Base-by-base conservation (phyloP, 2,888 invertebrate species). In the Cephus rjabovi region DNA sequence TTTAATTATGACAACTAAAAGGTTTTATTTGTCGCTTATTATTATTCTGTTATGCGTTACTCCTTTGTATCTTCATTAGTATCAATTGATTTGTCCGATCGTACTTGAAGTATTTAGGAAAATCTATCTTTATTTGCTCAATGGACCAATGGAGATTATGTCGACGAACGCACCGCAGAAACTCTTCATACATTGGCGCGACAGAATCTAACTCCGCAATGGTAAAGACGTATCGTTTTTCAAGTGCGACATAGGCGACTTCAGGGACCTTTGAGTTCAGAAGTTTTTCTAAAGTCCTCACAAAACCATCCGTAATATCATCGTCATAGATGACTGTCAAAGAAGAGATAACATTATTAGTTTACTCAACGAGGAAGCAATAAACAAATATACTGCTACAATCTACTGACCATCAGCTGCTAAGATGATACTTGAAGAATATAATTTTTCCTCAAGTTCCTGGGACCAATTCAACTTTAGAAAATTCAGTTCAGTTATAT, bases 181-280 rank as follows among this genome's bases (percentile, higher is more conserved):
- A 97, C 92, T 96, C 95, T 87, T 97, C 97, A 87, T 96, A 97
- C 92, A 97, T 97, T 0, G 97, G 97, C 1, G 97, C 97, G n/a
- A 95, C 95, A 0, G 95, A 94, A 81, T 97, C 96, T 90, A 96
- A 93, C 86, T 97, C 96, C 23, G 94, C 94, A 82, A 96, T 90
- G 0, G 97, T 97, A 88, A 97, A 98, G 11, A 97, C 97, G 90
- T 95, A 97, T 76, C 97, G 95, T 89, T 97, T 97, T 89, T 98
- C 97, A 82, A 97, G 88, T 3, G 97, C 96, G 40, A 97, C 92
- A 86, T 95, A 96, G 34, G 96, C 91, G 0, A 92, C 93, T 89
- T 95, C 95, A n/a, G 92, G 92, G 34, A 87, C 86, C 9, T 93
- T 92, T 4, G 92, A 92, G 80, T 93, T 93, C 30, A 97, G 91